Percentiles rank a stretch among this genome's conserved stretches.
Conservation (phyloP, 2,797 vertebrate genomes). For the Arctocebus calabarensis region DNA sequence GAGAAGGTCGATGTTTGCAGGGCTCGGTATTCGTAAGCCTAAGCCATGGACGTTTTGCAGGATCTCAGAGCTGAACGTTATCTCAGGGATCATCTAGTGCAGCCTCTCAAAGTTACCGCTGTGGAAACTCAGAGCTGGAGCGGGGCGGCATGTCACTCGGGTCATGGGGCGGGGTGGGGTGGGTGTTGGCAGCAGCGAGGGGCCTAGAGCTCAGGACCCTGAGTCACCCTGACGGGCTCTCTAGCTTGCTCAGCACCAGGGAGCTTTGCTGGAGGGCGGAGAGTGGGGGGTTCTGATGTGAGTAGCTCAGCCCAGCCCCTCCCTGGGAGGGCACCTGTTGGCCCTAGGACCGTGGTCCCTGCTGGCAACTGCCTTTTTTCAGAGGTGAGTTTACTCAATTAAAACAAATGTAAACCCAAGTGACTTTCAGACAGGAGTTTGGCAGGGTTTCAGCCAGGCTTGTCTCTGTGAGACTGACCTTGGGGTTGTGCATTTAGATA, state of each 20-base stretch:
- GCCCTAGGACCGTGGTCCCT: fast-evolving
- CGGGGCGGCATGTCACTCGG: fast-evolving
- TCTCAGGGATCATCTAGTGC: fast-evolving
- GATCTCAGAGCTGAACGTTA: fast-evolving
- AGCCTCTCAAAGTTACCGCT: not conserved
- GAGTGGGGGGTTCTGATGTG: fast-evolving
- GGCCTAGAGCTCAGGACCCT: not conserved
- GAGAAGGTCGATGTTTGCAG: fast-evolving
- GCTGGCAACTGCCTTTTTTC: not conserved
- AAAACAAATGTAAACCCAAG: not conserved
- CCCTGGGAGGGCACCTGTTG: not conserved
- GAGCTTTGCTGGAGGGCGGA: not conserved
- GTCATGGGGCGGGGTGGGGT: fast-evolving
- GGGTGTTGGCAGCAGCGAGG: not conserved
- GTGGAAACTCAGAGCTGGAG: not conserved
- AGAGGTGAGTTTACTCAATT: not conserved
- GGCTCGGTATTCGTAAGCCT: not conserved
- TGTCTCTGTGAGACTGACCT: fast-evolving
- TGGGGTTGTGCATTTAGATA: not conserved
- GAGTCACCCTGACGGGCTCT: not conserved
- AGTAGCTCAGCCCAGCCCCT: not conserved
- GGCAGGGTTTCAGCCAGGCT: not conserved
- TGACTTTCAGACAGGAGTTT: not conserved
- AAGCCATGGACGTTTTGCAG: not conserved
- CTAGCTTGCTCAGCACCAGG: fast-evolving